Base-by-base conservation (phyloP, 2,797 vertebrate species). In the Eptatretus atami region DNA sequence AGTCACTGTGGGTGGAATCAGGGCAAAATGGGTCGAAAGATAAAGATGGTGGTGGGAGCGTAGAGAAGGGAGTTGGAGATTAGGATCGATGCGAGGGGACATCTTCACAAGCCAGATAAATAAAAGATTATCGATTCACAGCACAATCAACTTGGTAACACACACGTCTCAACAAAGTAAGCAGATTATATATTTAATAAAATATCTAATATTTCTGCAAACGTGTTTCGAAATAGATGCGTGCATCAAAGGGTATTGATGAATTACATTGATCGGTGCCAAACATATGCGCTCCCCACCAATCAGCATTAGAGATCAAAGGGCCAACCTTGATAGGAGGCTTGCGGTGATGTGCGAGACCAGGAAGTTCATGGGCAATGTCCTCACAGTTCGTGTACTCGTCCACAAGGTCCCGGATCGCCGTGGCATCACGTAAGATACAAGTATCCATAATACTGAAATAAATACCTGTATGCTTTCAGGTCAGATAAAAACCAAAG, bases 371-470 rank as follows among this genome's bases (percentile, higher is more conserved):
- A 98, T 98, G n/a, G 72, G 92, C 90, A 3, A 96, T 98, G 74
- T 96, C 92, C 76, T 98, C 92, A 13, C 92, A 98, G 78, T 98
- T 98, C 69, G 92, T 96, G 74, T 96, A 98, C 66, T 98, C 90
- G 1, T 96, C 92, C 76, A 98, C 92, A 87, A 96, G 92, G 72
- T 98, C 90, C 3, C 92, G 77, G 73, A 98, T 95, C 73, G 92
- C 85, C 92, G 87, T 1, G 92, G 92, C 92, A 98, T 98, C 77
- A 96, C 85, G 14, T 95, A 95, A 15, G 92, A 98, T 98, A 98
- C 71, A 98, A 74, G 74, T 94, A 98, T 60, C 88, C 90, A 2
- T 98, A 98, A 76, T 98, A 98, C 92, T 80, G 69, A 11, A 66
- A 53, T n/a, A 63, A 15, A 63, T 15, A 25, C 11, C 9, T 11